phyloP scores from a whole-genome alignment of 2,113 vertebrate genomes.

The Geococcyx californianus region DNA sequence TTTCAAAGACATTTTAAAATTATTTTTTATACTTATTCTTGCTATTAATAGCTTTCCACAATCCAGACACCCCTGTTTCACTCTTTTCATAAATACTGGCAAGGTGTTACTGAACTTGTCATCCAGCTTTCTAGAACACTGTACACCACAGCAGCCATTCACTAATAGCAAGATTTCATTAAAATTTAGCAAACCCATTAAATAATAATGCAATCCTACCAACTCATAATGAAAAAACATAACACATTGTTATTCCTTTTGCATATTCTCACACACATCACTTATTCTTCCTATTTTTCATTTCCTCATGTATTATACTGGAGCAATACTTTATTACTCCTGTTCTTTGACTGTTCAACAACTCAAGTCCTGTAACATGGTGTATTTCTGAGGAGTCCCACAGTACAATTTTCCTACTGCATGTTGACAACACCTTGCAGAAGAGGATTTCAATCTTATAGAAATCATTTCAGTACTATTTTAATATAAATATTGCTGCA shows the following conservation, averaged over 20 bases:
- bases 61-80: background rate
- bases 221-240: background rate
- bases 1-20: background rate
- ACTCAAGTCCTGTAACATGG: background rate
- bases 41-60: background rate
- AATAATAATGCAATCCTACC: background rate
- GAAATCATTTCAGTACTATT: background rate
- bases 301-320: background rate
- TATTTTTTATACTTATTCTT: background rate
- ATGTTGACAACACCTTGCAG: background rate
- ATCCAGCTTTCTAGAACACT: background rate
- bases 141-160: background rate
- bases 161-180: background rate
- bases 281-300: background rate
- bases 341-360: background rate
- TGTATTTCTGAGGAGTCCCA: background rate
- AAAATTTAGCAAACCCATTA: background rate
- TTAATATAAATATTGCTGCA: background rate
- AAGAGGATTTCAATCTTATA: background rate
- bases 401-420: background rate
- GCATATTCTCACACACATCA: background rate
- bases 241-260: background rate
- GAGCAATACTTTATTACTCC: background rate
- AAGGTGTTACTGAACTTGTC: background rate
- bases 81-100: background rate